A percentile compares a stretch with the other conserved stretches of the same genome.
phyloP scores from a whole-genome alignment of 2,888 invertebrate genomes.

The Lasioglossum pauxillum region DNA sequence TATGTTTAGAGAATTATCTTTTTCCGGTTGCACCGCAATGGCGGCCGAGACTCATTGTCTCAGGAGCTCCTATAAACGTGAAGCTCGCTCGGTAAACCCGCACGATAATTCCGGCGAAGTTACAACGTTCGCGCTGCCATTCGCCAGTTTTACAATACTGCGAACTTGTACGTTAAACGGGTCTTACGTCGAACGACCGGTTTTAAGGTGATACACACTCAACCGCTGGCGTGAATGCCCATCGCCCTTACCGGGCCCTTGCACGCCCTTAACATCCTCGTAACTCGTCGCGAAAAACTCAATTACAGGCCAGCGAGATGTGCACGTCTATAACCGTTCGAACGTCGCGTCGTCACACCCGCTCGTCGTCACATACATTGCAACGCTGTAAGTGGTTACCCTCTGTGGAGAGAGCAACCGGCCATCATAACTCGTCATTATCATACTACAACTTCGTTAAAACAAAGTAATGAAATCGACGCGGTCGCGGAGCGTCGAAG shows the following conservation, averaged over 20 bases:
- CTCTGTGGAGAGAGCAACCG: not conserved
- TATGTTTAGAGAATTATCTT: not conserved
- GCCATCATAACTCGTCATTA: conserved; percentile 4
- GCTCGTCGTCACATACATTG: not conserved
- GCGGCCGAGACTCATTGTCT: not conserved
- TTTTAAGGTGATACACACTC: conserved; percentile 23
- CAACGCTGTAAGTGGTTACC: not conserved
- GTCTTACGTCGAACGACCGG: conserved; percentile 22
- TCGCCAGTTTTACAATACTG: conserved; percentile 25
- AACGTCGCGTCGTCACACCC: not conserved
- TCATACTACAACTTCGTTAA: not conserved
- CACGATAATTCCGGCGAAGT: conserved; percentile 4
- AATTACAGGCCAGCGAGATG: conserved; percentile 37
- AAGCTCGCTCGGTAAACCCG: not conserved
- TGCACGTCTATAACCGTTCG: not conserved
- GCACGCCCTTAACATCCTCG: conserved; percentile 61
- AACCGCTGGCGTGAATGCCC: not conserved
- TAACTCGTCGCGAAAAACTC: conserved; percentile 62
- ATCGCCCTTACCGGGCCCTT: conserved; percentile 40
- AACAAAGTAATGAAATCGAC: conserved; percentile 13
- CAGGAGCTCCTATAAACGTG: not conserved
- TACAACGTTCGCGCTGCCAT: conserved; percentile 10
- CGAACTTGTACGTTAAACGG: conserved; percentile 19
- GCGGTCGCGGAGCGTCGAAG: not conserved
- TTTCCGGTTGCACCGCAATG: not conserved